Base-by-base conservation (phyloP, 1,140 invertebrate species). In the Bombus breviceps region DNA sequence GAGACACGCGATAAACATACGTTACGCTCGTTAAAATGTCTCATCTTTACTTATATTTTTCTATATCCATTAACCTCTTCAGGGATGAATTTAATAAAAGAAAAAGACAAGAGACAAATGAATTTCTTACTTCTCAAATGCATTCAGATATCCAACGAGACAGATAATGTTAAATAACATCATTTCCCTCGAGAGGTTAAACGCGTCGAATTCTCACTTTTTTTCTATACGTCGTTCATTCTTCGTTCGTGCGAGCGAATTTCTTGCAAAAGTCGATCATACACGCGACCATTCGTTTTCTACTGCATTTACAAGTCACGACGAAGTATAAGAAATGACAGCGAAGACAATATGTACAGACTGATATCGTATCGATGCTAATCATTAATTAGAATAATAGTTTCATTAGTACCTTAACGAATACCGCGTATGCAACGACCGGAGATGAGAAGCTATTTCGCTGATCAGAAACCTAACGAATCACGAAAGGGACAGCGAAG, bases 261-360 rank as follows among this genome's bases (percentile, higher is more conserved):
- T 25, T 15, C 57, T 18, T 12, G 9, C 10, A 15, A 34, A 39
- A 9, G 18, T 37, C 53, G 6, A 37, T 32, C 80, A 68, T 13
- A 39, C 80, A 18, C 68, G 66, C 68, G 15, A 72, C 25, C 80
- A 34, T 57, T 80, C 68, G 57, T 79, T 69, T 32, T 72, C 74
- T 77, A 57, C 47, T 75, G 47, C 57, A 69, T 57, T 84, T 82
- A 73, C 90, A 84, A 81, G 68, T 88, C 73, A 84, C 84, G 85
- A 87, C 72, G 66, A 84, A 86, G 79, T 78, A 90, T 86, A 82
- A 85, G 81, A 91, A 89, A 91, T 89, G 86, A 92, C 88, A 91
- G 43, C 86, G 86, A 92, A 91, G 87, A 89, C 85, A 91, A 91
- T 92, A 92, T 92, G 71, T 92, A 92, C 92, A 92, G 86, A 89